phyloP scores from a whole-genome alignment of 1,140 invertebrate genomes.

The Spodoptera frugiperda region DNA sequence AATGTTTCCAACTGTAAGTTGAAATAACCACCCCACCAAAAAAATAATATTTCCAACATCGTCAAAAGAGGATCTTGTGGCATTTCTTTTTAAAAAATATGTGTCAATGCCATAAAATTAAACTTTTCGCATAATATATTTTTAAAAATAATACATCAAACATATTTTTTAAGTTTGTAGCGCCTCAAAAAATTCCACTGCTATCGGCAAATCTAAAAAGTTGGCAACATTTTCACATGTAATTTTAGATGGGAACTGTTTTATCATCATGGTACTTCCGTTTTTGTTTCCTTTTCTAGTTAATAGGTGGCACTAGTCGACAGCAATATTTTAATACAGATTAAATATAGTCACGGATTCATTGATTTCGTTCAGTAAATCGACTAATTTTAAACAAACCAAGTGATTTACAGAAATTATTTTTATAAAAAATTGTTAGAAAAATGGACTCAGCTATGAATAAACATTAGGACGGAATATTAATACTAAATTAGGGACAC shows the following conservation, averaged over 20 bases:
- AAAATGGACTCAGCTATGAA: too few species aligned
- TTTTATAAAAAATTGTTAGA: too few species aligned
- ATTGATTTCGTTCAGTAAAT: background rate
- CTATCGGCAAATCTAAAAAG: background rate
- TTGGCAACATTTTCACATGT: constrained; percentile 35
- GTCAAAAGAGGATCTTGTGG: background rate
- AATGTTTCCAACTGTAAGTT: constrained; percentile 32
- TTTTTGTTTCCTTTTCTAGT: background rate
- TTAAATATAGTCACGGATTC: background rate
- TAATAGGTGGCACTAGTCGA: constrained; percentile 32
- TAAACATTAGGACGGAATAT: too few species aligned
- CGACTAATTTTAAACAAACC: too few species aligned
- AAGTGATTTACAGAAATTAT: too few species aligned
- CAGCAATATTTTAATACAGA: background rate
- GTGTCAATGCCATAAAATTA: too few species aligned
- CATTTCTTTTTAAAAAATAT: too few species aligned
- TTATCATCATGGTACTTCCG: constrained; percentile 41
- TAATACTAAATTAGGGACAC: too few species aligned
- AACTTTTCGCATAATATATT: too few species aligned
- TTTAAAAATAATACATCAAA: too few species aligned
- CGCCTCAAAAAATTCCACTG: background rate
- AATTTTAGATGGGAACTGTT: constrained; percentile 34
- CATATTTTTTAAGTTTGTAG: too few species aligned
- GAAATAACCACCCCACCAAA: background rate
- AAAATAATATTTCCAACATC: background rate